Evolutionary conservation across 1,140 invertebrate genomes (phyloP), one percentile per base, ranked within the genome.

Genomic region (Psilanteris sp.): DNA sequence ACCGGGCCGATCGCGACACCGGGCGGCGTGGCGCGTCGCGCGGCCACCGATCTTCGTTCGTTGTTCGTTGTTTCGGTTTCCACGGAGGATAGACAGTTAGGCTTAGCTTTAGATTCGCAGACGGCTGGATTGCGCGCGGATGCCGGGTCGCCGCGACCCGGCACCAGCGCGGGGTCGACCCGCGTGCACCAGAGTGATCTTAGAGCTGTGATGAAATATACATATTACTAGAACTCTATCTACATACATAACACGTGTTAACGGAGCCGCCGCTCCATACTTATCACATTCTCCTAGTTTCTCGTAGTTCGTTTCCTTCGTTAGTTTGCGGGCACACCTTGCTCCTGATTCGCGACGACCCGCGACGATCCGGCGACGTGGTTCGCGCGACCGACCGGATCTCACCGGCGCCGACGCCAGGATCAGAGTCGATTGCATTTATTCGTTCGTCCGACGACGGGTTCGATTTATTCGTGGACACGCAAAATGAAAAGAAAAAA

Each of bases 131-230:
- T 71, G 39, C 50, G 14, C 73, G 29, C 11, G 43, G 66, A 54
- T 50, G 57, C 32, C 36, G 8, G n/a, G n/a, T n/a, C n/a, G n/a
- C n/a, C n/a, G n/a, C n/a, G n/a, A n/a, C 18, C 18, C 18, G 5
- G 31, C 46, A 32, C 9, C 71, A 54, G 4, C 29, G 32, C 9
- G 39, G 66, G 48, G n/a, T 61, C 61, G 46, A 13, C 48, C 46
- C 62, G 54, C 48, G 20, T 62, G 67, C 46, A 27, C 37, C 59
- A 67, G 74, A 71, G 74, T 77, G 74, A 77, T 77, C 43, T 77
- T 77, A 77, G 74, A 77, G 74, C 74, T 77, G 74, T 77, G 74
- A 77, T 77, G 74, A 77, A 72, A 68, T 72, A 71, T 72, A 77
- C 74, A 77, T 72, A 77, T 72, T 77, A 77, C 27, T 77, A 77